Evolutionary conservation across 2,888 invertebrate species (phyloP), one percentile per base, ranked within the genome.

Genomic region (Drosophila histrio): DNA sequence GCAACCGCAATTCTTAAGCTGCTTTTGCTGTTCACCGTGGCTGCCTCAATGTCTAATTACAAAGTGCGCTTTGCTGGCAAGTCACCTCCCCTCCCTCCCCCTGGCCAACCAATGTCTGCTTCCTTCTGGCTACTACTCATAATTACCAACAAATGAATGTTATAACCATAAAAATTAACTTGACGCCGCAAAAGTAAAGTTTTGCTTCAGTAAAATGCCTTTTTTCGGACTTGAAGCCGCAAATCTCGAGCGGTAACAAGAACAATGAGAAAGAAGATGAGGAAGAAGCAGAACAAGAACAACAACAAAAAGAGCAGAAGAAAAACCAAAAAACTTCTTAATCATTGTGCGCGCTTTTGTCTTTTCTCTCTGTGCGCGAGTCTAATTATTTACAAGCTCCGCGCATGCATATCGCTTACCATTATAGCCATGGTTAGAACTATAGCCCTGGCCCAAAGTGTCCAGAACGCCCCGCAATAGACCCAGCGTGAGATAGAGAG

Each of bases 121-220:
- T 36, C 38, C 53, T 66, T 36, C 24, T 58, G 49, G 62, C 52
- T 69, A 72, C 65, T 77, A 72, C 65, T 77, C 78, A 84, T 83
- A 82, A 83, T 82, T 85, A 85, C 80, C 67, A 77, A 79, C 85
- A 85, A 84, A 84, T 85, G 85, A 81, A 83, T 79, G 85, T 83
- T 85, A 77, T 75, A 84, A 67, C 69, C 84, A 85, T 81, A 84
- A 84, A 83, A 85, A 82, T 82, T 77, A 72, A 80, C 78, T 82
- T 80, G 70, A 78, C 72, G 75, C 77, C 72, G 79, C 84, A 56
- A 34, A 77, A 82, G 80, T 83, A 36, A 77, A 82, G 82, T 83
- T 85, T 73, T 82, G 83, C 85, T 85, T 85, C 80, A 82, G 85
- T 85, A 74, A 85, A 80, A 85, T 78, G 77, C 77, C 67, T 63